phyloP scores from a whole-genome alignment of 2,113 vertebrate genomes.

The Thinocorus orbignyianus region DNA sequence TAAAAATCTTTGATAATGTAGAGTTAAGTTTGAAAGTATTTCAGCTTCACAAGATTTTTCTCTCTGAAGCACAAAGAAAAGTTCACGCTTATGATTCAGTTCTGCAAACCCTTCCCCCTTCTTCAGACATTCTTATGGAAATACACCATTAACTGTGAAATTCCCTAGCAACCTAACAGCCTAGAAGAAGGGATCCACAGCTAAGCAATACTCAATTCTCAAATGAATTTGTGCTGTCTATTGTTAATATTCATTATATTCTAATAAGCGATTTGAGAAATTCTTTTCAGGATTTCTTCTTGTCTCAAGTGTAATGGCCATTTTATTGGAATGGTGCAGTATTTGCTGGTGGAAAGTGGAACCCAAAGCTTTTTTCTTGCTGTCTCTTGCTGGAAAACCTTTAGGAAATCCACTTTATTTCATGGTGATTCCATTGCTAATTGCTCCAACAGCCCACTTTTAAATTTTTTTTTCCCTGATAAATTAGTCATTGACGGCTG shows the following conservation, averaged over 20 bases:
- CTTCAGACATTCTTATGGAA: conserved; percentile 38
- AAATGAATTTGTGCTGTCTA: neutral
- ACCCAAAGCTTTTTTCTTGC: neutral
- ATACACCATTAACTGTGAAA: conserved; percentile 28
- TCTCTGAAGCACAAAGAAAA: neutral
- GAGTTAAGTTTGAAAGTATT: neutral
- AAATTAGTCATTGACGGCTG: neutral
- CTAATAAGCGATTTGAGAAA: neutral
- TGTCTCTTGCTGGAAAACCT: neutral
- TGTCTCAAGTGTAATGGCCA: neutral
- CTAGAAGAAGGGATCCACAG: conserved; percentile 32
- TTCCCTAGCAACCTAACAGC: conserved; percentile 30
- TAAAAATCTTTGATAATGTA: neutral
- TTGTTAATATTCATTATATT: conserved; percentile 47
- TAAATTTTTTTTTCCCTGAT: neutral
- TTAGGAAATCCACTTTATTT: conserved; percentile 4
- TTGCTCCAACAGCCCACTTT: neutral
- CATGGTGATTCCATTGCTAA: neutral
- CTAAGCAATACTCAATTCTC: neutral
- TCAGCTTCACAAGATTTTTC: neutral
- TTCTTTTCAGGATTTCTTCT: neutral
- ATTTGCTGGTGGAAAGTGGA: neutral
- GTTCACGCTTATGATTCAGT: neutral
- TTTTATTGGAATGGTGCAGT: neutral
- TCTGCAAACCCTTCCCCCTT: conserved; percentile 31